phyloP scores from a whole-genome alignment of 1,140 invertebrate genomes.

The Grapholita molesta region DNA sequence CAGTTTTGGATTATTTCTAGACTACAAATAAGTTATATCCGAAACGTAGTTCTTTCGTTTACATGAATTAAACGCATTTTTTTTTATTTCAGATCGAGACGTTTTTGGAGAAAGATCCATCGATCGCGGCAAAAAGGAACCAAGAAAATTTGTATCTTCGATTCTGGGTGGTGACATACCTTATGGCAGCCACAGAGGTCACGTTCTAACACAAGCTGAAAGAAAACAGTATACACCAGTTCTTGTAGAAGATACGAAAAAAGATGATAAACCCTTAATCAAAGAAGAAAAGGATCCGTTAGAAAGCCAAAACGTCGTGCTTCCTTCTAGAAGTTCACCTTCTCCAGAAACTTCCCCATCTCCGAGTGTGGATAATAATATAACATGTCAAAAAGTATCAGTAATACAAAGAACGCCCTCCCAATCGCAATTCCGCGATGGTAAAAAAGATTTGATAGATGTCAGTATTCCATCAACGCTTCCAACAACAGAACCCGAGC shows the following conservation, averaged over 20 bases:
- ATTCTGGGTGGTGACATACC: conserved; percentile 87
- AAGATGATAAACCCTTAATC: conserved; percentile 63
- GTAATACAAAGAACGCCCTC: conserved; percentile 90
- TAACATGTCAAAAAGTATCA: conserved; percentile 83
- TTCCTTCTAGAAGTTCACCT: conserved; percentile 74
- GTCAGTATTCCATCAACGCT: conserved; percentile 71
- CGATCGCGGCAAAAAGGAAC: conserved; percentile 64
- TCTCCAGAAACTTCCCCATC: conserved; percentile 65
- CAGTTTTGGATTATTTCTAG: too few species aligned
- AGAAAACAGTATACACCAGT: conserved; percentile 88
- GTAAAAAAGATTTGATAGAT: conserved; percentile 77
- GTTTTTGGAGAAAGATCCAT: conserved; percentile 64
- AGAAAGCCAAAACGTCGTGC: conserved; percentile 61
- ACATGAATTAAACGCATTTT: conserved; percentile 23
- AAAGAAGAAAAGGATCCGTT: conserved; percentile 70
- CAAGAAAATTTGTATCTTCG: conserved; percentile 86
- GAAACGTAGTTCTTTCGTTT: neutral
- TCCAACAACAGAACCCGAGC: conserved; percentile 79
- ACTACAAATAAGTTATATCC: too few species aligned
- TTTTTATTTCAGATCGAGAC: conserved; percentile 69
- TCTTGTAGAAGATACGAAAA: conserved; percentile 67
- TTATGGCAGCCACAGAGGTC: conserved; percentile 83
- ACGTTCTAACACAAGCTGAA: conserved; percentile 87
- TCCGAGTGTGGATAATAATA: conserved; percentile 71
- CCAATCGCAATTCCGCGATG: conserved; percentile 73